Evolutionary conservation across 2,888 invertebrate species (phyloP).

Genomic region (Macaria notata): DNA sequence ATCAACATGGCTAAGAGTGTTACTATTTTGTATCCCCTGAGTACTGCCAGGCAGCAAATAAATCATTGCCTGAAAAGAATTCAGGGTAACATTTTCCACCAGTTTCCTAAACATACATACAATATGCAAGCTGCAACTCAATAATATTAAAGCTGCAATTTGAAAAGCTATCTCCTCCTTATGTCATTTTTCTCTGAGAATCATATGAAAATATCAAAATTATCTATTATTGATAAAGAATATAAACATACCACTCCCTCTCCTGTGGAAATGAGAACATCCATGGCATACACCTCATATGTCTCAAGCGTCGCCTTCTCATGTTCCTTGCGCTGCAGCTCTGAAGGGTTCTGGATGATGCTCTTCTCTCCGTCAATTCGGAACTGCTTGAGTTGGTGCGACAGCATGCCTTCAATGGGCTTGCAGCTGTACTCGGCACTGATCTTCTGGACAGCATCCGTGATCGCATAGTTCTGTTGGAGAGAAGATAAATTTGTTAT

Average conservation of each 20-base stretch:
- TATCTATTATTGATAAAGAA: too few relatives aligned
- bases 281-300: slow-evolving; percentile 99
- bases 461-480: slow-evolving; percentile 91
- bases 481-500: slow-evolving; percentile 14
- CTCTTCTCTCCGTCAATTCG: slow-evolving; percentile 98
- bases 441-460: slow-evolving; percentile 95
- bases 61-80: slow-evolving; percentile 57
- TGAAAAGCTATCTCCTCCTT: too few relatives aligned
- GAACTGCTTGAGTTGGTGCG: slow-evolving; percentile 97
- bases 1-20: slow-evolving; percentile 47
- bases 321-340: slow-evolving; percentile 97
- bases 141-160: too few relatives aligned
- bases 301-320: slow-evolving; percentile 98
- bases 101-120: too few relatives aligned
- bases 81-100: too few relatives aligned
- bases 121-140: too few relatives aligned
- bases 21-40: slow-evolving; percentile 56
- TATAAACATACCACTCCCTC: slow-evolving; percentile 90
- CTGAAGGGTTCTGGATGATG: slow-evolving; percentile 93
- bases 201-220: too few relatives aligned
- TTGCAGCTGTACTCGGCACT: slow-evolving; percentile 97
- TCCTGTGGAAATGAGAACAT: slow-evolving; percentile 97
- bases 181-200: too few relatives aligned
- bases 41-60: slow-evolving; percentile 54
- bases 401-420: slow-evolving; percentile 97